Evolutionary conservation across 2,888 invertebrate genomes (phyloP), one percentile per base, ranked within the genome.

Genomic region (Leucozona laternaria): DNA sequence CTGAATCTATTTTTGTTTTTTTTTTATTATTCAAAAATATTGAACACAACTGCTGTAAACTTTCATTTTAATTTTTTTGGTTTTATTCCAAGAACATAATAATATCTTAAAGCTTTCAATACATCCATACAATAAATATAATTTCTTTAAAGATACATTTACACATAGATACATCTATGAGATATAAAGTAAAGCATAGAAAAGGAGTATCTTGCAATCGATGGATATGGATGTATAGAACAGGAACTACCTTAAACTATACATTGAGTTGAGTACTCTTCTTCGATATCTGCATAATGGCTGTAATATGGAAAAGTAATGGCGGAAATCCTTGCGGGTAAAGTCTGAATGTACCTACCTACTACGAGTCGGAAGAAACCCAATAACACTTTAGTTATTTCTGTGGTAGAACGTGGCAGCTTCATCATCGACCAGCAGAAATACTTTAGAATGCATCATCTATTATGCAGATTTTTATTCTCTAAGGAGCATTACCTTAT

Each of bases 381-480:
- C 75, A 83, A 83, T 83, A 83, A 75, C 73, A 79, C 83, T 83
- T 75, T 78, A 79, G 79, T 75, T 79, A 79, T 83, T 83, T 79
- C 79, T 58, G 58, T 66, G 48, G 34, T 75, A 76, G 75, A 71
- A 79, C 62, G 84, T 79, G 76, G 71, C 48, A 57, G 83, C 43
- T 70, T 70, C 71, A 45, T 64, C 79, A 84, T 84, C 79, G 79
- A 79, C 75, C 75, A 84, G 79, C 75, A 84, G 79, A 76, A 64
- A 72, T 57, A 40, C 76, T 64, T 55, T 71, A 60, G 76, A 80
- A 84, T 84, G 83, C 83, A 84, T 75, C 73, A 79, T 79, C 83
- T 75, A 84, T 84, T 79, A 84, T 84, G 83, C 75, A 84, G 75
- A 84, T 84, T 76, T 85, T 85, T 85, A 79, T 79, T 72, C 84